A percentile compares a stretch with the other conserved stretches of the same genome.
Evolutionary conservation across 2,888 invertebrate species (phyloP).

Genomic region (Rhingia campestris): DNA sequence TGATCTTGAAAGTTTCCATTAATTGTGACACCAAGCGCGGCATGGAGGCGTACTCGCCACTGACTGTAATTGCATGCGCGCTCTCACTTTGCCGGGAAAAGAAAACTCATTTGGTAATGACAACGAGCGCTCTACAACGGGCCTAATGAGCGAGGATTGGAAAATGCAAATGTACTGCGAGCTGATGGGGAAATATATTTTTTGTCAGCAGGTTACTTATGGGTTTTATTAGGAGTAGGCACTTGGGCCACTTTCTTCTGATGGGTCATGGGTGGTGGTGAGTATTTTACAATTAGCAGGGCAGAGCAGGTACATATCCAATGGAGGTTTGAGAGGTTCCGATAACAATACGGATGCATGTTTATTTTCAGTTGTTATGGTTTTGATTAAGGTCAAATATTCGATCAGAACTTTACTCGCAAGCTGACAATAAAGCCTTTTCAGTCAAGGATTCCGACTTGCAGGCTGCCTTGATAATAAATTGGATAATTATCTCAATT

Average conservation of each 20-base stretch:
- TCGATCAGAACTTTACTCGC: too few species aligned
- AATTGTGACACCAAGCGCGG: conserved; percentile 54
- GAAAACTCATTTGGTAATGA: conserved; percentile 17
- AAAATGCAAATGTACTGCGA: conserved; percentile 17
- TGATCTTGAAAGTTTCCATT: conserved; percentile 66
- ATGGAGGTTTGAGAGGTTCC: too few species aligned
- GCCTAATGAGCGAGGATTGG: conserved; percentile 25
- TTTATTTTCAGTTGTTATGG: too few species aligned
- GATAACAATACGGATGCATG: too few species aligned
- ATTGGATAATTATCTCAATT: too few species aligned
- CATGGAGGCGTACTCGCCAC: conserved; percentile 19
- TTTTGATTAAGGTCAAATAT: too few species aligned
- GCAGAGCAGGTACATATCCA: too few species aligned
- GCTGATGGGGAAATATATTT: conserved; percentile 17
- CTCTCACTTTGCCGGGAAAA: conserved; percentile 11
- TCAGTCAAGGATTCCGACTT: too few species aligned
- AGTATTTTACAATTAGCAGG: neutral
- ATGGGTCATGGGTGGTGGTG: neutral
- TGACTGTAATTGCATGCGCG: conserved; percentile 28
- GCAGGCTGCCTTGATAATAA: too few species aligned
- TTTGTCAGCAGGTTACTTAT: neutral
- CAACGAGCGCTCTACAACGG: neutral
- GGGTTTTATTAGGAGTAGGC: neutral
- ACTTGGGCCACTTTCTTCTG: conserved; percentile 7
- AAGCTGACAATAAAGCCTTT: too few species aligned